Evolutionary conservation across 2,797 vertebrate species (phyloP).

Genomic region (Xerus rutilus): DNA sequence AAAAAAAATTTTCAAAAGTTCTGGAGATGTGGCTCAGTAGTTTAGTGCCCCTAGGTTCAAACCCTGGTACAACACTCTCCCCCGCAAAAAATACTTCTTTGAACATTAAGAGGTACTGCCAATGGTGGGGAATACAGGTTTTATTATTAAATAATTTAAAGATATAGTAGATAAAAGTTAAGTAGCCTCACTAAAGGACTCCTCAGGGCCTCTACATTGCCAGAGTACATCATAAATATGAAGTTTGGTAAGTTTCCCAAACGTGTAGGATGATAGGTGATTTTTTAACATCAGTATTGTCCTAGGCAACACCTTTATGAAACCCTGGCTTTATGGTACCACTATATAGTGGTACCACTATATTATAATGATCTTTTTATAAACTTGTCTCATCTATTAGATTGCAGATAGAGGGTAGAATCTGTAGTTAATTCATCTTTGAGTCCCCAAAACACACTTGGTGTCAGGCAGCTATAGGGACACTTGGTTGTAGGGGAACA

Average conservation of each 20-base stretch:
- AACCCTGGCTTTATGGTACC: neutral
- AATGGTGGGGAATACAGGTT: neutral
- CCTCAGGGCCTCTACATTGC: neutral
- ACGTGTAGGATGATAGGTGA: neutral
- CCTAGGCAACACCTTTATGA: neutral
- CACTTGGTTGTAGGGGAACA: too few species aligned
- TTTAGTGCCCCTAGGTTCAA: too few species aligned
- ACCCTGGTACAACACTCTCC: too few species aligned
- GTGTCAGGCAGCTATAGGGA: neutral
- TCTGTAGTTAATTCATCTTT: neutral
- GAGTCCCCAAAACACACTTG: neutral
- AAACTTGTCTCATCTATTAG: neutral
- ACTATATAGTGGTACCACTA: neutral
- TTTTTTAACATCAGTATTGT: neutral
- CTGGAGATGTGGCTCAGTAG: too few species aligned
- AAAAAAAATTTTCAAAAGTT: too few species aligned
- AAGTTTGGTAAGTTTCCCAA: neutral
- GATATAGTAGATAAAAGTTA: neutral
- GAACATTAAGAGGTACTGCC: neutral
- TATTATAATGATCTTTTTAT: neutral
- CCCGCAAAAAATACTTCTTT: neutral
- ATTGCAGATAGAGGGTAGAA: neutral
- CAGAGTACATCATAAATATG: neutral
- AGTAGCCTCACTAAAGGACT: neutral
- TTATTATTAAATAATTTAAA: constrained; percentile 25